Evolutionary conservation across 2,888 invertebrate species (phyloP), one percentile per base, ranked within the genome.

Genomic region (Yponomeuta plumbellus): DNA sequence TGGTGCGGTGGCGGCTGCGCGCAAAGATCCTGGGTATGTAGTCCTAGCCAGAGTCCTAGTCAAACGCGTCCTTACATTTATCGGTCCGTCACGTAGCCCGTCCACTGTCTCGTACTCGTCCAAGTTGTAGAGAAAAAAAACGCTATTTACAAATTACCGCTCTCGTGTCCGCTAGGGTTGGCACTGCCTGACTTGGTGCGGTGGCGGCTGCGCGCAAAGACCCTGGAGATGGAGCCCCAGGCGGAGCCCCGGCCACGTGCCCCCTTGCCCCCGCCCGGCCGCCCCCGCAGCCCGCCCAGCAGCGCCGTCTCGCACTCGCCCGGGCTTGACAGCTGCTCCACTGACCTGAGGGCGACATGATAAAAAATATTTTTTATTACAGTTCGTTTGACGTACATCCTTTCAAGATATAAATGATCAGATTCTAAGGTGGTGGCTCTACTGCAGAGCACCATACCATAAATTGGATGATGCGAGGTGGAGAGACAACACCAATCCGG

Each of bases 211-310:
- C 97, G 92, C 0, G 97, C 96, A 77, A 97, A 97, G 40, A 97
- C 97, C 71, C 97, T 93, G 0, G 97, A 97, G 82, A 97, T 97
- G 76, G 97, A 97, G 66, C 97, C 97, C 97, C 97, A 97, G 1
- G 96, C 96, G 22, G 94, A 93, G 20, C 96, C 96, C 1, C 96
- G 93, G 0, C 94, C 94, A 3, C 94, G 88, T 3, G 81, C 85
- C 8, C 78, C 91, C 73, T 86, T 92, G 69, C 81, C 79, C 68
- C 81, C 79, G 8, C 79, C 90, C 74, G 68, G 80, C 90, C 39
- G 92, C 44, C 83, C 82, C 13, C 92, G 75, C 88, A 90, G 72
- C 0, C 88, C 85, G 0, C 83, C 84, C 63, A 94, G 81, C 22
- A 92, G 83, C 0, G 94, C 92, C 11, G 94, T 93, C 74, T 96